These are phyloP conservation scores for Tipula vernalis DNA, from an alignment of 2,888 invertebrate genomes.

Conservation along the genomic window DNA sequence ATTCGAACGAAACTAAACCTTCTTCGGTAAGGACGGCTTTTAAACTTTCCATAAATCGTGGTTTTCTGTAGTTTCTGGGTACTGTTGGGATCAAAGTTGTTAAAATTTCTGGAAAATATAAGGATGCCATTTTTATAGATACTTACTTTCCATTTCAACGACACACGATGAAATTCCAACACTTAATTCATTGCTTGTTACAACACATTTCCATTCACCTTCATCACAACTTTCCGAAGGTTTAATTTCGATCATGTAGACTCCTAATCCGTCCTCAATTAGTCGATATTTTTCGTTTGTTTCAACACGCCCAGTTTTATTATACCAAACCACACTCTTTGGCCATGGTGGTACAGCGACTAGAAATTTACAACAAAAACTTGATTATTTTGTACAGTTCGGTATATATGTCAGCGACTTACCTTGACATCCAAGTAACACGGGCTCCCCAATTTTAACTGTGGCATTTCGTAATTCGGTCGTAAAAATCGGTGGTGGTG, in stretches of 20 bases:
- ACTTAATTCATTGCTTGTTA: conserved; percentile 60
- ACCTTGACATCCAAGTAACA: conserved; percentile 65
- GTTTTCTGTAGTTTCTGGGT: conserved; percentile 81
- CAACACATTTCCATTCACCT: conserved; percentile 84
- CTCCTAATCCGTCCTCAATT: conserved; percentile 71
- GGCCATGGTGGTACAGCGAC: conserved; percentile 81
- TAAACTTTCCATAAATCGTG: conserved; percentile 79
- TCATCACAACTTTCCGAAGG: conserved; percentile 69
- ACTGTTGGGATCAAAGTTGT: conserved; percentile 40
- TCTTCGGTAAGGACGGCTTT: conserved; percentile 84
- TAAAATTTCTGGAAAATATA: neutral
- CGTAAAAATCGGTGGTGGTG: conserved; percentile 64
- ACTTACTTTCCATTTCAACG: conserved; percentile 66
- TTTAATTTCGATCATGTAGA: conserved; percentile 61
- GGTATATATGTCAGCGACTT: conserved; percentile 21
- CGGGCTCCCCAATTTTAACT: conserved; percentile 63
- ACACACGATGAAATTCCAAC: conserved; percentile 62
- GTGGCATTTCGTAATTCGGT: conserved; percentile 61
- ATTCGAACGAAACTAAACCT: conserved; percentile 84
- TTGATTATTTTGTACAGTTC: conserved; percentile 18
- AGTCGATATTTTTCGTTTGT: conserved; percentile 56
- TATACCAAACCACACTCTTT: conserved; percentile 70
- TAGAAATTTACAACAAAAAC: conserved; percentile 24
- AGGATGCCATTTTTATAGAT: neutral
- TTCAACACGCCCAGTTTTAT: conserved; percentile 67